Base-by-base conservation (phyloP, 2,113 vertebrate genomes). In the Protomyctophum bolini region DNA sequence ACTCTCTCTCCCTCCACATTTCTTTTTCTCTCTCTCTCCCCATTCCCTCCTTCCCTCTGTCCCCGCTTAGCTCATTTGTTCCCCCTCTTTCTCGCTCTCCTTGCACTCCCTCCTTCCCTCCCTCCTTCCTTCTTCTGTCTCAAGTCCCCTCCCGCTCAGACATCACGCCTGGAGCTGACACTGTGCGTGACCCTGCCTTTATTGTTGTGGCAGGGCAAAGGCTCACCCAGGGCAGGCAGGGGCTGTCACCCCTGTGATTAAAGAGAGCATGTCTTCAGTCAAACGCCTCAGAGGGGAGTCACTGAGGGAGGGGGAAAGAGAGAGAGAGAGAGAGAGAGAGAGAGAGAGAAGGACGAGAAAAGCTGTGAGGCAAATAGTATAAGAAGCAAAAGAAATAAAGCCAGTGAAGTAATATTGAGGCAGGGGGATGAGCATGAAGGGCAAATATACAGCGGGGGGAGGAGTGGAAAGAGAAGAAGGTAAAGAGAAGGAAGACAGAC, bases 241-340 rank as follows among this genome's bases (percentile, higher is more conserved):
- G 83, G 77, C 83, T 90, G 86, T 92, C 87, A 89, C 87, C 89
- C 85, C 58, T 10, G 83, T 91, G 88, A 91, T 91, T 88, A 90
- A 91, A 89, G 89, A 90, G 86, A 65, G 80, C 89, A 88, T 91
- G 89, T 91, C 89, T 90, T 86, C 84, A 90, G 84, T 91, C 89
- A 90, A 88, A 82, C 57, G 56, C 76, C 86, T 84, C 79, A 71
- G 80, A 81, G 85, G 87, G 87, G 84, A 76, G 80, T 11, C 56
- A 83, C 77, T 70, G 66, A 71, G 72, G 49, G 74, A 76, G 80
- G 68, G 48, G 47, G 60, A 63, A 11, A 66, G 41, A 66, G 63
- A 12, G 49, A 55, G 73, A 12, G 46, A 52, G n/a, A 14, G 61
- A 70, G 46, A 29, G 21, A 21, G 56, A 54, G 64, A 7, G 47